Percentiles rank a stretch among this genome's conserved stretches.
phyloP scores from a whole-genome alignment of 2,797 vertebrate species.

The Lemur catta region DNA sequence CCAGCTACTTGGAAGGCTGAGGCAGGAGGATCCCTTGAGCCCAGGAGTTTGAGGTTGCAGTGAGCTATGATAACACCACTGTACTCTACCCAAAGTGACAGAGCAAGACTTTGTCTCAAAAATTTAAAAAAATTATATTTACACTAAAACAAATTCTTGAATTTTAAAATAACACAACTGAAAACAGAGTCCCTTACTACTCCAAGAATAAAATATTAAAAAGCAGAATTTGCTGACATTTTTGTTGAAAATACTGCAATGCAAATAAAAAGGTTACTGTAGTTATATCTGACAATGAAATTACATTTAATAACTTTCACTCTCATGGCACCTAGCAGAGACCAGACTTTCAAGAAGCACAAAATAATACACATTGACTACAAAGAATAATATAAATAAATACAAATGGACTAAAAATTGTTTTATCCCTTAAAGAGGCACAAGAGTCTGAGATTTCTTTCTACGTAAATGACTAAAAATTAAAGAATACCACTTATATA shows the following conservation, averaged over 20 bases:
- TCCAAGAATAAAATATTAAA: conserved; percentile 32
- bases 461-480: neutral
- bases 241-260: conserved; percentile 16
- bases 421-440: neutral
- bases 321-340: neutral
- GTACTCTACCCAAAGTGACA: too few relatives aligned
- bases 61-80: too few relatives aligned
- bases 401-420: conserved; percentile 33
- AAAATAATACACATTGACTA: conserved; percentile 7
- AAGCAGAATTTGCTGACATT: conserved; percentile 10
- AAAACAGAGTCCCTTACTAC: neutral
- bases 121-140: neutral
- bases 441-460: neutral
- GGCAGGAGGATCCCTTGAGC: too few relatives aligned
- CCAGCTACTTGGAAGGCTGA: too few relatives aligned
- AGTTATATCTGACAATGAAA: conserved; percentile 10
- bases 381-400: neutral
- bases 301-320: neutral
- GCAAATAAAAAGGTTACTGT: conserved; percentile 6
- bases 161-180: conserved; percentile 11
- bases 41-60: too few relatives aligned
- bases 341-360: neutral
- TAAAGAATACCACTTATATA: neutral
- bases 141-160: neutral
- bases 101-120: too few relatives aligned